These are phyloP conservation scores for Apeltes quadracus DNA, from an alignment of 2,113 vertebrate species.

Conservation along the genomic window DNA sequence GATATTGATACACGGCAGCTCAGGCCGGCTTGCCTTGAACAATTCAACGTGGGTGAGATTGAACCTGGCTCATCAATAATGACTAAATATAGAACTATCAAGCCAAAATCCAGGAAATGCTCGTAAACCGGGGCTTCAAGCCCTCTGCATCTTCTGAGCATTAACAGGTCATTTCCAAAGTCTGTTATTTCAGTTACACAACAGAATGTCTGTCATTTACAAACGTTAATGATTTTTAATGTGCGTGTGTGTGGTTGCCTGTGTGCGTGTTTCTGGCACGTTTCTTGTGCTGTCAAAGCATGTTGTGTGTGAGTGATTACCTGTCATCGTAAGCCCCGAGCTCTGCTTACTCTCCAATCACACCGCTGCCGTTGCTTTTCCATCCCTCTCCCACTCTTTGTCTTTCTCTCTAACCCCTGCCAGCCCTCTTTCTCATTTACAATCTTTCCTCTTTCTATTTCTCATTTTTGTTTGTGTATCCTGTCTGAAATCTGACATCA, in stretches of 20 bases:
- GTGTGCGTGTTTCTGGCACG: slow-evolving; percentile 65
- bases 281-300: slow-evolving; percentile 74
- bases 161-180: slow-evolving; percentile 44
- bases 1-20: slow-evolving; percentile 33
- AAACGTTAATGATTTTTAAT: slow-evolving; percentile 20
- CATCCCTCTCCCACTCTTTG: slow-evolving; percentile 33
- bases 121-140: slow-evolving; percentile 29
- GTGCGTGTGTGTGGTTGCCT: slow-evolving; percentile 42
- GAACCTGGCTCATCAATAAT: slow-evolving; percentile 55
- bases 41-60: slow-evolving; percentile 40
- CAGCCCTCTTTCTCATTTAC: slow-evolving; percentile 5
- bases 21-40: slow-evolving; percentile 32
- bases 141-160: slow-evolving; percentile 28
- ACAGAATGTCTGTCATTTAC: slow-evolving; percentile 32
- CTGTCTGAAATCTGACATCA: slow-evolving; percentile 25
- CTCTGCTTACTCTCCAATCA: slow-evolving; percentile 53
- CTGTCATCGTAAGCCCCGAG: slow-evolving; percentile 68
- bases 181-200: slow-evolving; percentile 21
- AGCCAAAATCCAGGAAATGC: slow-evolving; percentile 47
- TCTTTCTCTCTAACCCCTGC: slow-evolving; percentile 41
- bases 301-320: slow-evolving; percentile 75
- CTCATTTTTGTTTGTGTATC: slow-evolving; percentile 6
- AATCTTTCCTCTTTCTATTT: background rate
- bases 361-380: slow-evolving; percentile 36
- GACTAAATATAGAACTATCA: slow-evolving; percentile 44